Evolutionary conservation across 2,797 vertebrate genomes (phyloP).

Genomic region (Squalus acanthias): DNA sequence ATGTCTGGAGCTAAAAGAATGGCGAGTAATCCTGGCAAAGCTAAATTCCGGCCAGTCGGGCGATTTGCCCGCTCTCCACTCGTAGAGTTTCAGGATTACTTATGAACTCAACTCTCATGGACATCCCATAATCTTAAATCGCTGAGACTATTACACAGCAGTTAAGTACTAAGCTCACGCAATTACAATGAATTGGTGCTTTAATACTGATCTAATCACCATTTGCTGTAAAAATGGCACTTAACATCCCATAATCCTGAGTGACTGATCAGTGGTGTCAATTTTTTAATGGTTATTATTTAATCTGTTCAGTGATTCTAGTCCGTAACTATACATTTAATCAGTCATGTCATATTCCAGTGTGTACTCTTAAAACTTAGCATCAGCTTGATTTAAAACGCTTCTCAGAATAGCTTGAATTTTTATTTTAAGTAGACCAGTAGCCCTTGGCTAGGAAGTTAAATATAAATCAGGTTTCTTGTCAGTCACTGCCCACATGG

Average conservation of each 20-base stretch:
- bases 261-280: conserved; percentile 11
- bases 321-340: background rate
- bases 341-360: background rate
- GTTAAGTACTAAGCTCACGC: background rate
- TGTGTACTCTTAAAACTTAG: background rate
- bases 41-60: background rate
- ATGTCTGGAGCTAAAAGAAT: background rate
- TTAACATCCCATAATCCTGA: conserved; percentile 21
- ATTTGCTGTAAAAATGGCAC: background rate
- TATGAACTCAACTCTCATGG: background rate
- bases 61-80: background rate
- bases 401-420: background rate
- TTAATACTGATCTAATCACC: background rate
- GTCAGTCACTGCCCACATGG: background rate
- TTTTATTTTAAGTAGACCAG: background rate
- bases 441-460: background rate
- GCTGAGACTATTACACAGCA: background rate
- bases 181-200: conserved; percentile 3
- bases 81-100: background rate
- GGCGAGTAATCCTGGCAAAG: background rate
- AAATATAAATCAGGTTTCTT: background rate
- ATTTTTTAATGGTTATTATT: background rate
- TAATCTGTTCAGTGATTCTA: background rate
- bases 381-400: background rate
- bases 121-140: background rate